These are phyloP conservation scores for Tipula helvola DNA, from an alignment of 2,888 invertebrate genomes.

Conservation along the genomic window DNA sequence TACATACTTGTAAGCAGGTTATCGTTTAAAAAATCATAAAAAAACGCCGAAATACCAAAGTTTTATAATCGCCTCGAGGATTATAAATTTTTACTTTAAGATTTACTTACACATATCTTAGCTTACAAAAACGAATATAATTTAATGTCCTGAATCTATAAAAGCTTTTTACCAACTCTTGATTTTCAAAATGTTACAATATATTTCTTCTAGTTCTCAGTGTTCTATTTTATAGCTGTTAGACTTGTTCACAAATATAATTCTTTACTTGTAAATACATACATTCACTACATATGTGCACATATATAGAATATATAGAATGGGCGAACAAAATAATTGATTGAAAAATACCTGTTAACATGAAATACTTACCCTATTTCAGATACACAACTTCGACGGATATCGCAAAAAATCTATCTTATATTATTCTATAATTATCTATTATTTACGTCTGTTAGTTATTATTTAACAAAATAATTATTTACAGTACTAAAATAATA, in stretches of 20 bases:
- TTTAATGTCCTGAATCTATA: not conserved
- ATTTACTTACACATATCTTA: not conserved
- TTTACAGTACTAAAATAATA: not conserved
- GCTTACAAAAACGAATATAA: not conserved
- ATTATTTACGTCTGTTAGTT: not conserved
- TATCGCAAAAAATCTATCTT: not conserved
- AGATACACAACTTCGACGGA: not conserved
- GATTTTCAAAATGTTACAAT: not conserved
- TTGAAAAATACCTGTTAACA: too few relatives aligned
- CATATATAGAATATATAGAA: too few relatives aligned
- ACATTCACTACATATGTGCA: not conserved
- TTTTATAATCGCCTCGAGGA: not conserved
- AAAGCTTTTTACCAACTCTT: not conserved
- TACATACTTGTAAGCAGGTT: not conserved
- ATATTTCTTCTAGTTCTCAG: not conserved
- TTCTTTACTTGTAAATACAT: not conserved
- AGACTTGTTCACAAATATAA: not conserved
- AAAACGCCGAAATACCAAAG: not conserved
- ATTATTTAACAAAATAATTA: not conserved
- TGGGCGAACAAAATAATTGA: too few relatives aligned
- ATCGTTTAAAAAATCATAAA: not conserved
- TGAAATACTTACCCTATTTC: too few relatives aligned
- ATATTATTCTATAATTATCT: not conserved
- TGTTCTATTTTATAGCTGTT: not conserved
- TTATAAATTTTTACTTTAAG: not conserved